A percentile compares a stretch with the other conserved stretches of the same genome.
Conservation (phyloP, 2,113 vertebrate species). For the Boleophthalmus pectinirostris region DNA sequence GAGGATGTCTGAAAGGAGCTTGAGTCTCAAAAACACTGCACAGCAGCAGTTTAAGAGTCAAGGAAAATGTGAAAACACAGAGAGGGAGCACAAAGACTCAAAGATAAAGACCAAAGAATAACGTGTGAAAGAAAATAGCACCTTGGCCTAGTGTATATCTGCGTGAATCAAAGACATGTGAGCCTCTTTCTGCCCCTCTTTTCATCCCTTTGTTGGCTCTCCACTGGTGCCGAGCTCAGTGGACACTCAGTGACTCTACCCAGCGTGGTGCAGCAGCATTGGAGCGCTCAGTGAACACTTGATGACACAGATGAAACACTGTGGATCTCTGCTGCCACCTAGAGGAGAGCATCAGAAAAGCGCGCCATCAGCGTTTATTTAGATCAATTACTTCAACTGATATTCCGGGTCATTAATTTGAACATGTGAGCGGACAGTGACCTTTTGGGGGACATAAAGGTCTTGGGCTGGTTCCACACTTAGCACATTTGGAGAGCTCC, state of each 20-base stretch:
- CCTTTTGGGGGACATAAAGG: neutral
- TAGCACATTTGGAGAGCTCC: conserved; percentile 8
- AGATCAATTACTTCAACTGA: neutral
- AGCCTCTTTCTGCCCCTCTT: conserved; percentile 31
- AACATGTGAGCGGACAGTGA: neutral
- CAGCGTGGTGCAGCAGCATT: conserved; percentile 33
- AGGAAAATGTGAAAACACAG: conserved; percentile 26
- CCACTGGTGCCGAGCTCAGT: conserved; percentile 43
- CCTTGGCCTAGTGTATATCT: conserved; percentile 48
- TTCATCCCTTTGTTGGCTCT: conserved; percentile 57
- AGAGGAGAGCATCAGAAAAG: conserved; percentile 44
- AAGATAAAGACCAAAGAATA: conserved; percentile 34
- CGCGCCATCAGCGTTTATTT: conserved; percentile 10
- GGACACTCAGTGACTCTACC: conserved; percentile 37
- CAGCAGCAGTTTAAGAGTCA: conserved; percentile 11
- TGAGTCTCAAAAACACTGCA: conserved; percentile 49
- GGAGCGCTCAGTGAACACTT: conserved; percentile 2
- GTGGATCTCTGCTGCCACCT: conserved; percentile 79
- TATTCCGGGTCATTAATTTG: neutral
- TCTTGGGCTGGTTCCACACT: neutral
- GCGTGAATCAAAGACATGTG: conserved; percentile 54
- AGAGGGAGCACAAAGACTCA: conserved; percentile 20
- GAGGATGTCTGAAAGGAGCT: conserved; percentile 38
- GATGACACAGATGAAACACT: neutral
- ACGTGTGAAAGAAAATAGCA: conserved; percentile 24